These are phyloP conservation scores for Rhinolophus ferrumequinum DNA, from an alignment of 2,113 vertebrate species.

Conservation along the genomic window DNA sequence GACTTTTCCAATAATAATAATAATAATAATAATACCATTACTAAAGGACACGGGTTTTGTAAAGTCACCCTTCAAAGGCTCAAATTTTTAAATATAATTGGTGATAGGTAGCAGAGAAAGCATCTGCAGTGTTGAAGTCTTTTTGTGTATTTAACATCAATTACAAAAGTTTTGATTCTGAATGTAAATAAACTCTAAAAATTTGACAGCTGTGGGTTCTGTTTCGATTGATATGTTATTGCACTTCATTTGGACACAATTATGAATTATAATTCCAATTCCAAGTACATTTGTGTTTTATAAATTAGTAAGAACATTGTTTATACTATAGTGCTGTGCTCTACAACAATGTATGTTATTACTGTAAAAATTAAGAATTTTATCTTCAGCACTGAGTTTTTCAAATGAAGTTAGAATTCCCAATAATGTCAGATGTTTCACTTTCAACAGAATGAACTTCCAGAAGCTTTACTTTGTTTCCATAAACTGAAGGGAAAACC, in stretches of 20 bases:
- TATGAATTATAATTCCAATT: slow-evolving; percentile 17
- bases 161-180: neutral
- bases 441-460: neutral
- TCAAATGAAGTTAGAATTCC: neutral
- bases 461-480: neutral
- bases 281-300: neutral
- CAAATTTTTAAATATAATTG: neutral
- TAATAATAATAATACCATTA: neutral
- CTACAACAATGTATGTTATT: neutral
- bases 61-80: neutral
- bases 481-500: neutral
- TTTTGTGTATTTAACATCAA: slow-evolving; percentile 8
- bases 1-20: neutral
- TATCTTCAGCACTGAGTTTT: neutral
- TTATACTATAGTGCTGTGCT: neutral
- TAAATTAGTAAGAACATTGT: neutral
- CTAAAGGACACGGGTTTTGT: neutral
- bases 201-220: neutral
- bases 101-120: neutral
- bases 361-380: slow-evolving; percentile 24
- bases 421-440: neutral
- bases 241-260: neutral
- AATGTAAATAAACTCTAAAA: neutral
- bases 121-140: neutral
- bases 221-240: neutral